Conservation (phyloP, 2,797 vertebrate genomes). For the Novumbra hubbsi region DNA sequence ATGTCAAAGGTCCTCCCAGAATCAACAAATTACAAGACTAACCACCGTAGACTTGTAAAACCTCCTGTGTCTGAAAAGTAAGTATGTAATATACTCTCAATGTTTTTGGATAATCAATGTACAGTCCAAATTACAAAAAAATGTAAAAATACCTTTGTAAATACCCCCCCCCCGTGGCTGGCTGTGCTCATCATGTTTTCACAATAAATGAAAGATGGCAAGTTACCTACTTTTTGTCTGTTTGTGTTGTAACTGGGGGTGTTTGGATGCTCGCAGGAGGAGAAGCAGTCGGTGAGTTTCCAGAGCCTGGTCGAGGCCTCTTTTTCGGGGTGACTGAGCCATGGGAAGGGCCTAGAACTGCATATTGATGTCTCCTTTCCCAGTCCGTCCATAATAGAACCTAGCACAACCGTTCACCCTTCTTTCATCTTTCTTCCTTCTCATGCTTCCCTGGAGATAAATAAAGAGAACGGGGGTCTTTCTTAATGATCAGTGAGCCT, state of each 20-base stretch:
- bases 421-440: slow-evolving; percentile 76
- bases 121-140: too few relatives aligned
- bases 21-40: not conserved
- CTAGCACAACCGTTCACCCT: slow-evolving; percentile 80
- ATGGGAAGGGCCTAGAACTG: slow-evolving; percentile 77
- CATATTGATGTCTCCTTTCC: slow-evolving; percentile 76
- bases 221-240: not conserved
- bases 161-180: too few relatives aligned
- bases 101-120: not conserved
- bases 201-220: not conserved
- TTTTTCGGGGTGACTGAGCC: slow-evolving; percentile 79
- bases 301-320: slow-evolving; percentile 85
- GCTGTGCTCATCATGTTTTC: too few relatives aligned
- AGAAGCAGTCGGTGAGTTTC: slow-evolving; percentile 92
- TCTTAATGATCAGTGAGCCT: not conserved
- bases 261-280: slow-evolving; percentile 73
- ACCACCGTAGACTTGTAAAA: not conserved
- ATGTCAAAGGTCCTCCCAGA: not conserved
- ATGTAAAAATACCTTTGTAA: too few relatives aligned
- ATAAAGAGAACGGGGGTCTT: slow-evolving; percentile 11
- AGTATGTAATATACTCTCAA: not conserved
- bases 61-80: not conserved
- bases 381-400: slow-evolving; percentile 88
- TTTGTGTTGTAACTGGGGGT: not conserved
- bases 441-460: slow-evolving; percentile 81